Base-by-base conservation (phyloP, 2,113 vertebrate genomes). In the Dromaius novaehollandiae region DNA sequence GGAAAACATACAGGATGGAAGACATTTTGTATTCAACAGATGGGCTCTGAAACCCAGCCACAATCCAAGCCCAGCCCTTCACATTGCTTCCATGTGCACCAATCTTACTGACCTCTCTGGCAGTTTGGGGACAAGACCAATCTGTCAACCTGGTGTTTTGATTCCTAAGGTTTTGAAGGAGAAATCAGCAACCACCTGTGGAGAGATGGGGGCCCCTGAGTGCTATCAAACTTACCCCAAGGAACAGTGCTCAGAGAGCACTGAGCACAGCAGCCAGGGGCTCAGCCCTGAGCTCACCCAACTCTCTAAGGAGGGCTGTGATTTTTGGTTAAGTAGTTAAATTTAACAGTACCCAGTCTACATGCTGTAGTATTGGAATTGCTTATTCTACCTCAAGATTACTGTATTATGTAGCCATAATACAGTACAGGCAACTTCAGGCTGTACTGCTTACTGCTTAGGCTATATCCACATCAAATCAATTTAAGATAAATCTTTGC, bases 21-120 rank as follows among this genome's bases (percentile, higher is more conserved):
- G 80, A 64, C 53, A 80, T 77, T 92, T 82, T 92, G 63, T 86
- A 92, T 51, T 92, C 95, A 78, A 76, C 28, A 61, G 32, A 73
- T 89, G 38, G 38, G 38, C 38, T 77, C 71, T 85, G 25, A 69
- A 86, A 38, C 19, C 9, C n/a, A 2, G 4, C 50, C 70, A 63
- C 2, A 74, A 55, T 55, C 81, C 66, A 63, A 89, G 70, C 74
- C 74, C 77, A 92, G 77, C 34, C 44, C 32, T 94, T 60, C 4
- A 0, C 11, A 60, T 34, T 65, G 21, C 50, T 93, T 88, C 71
- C 78, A 83, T 48, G 30, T 63, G 83, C 74, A 53, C 51, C 86
- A 38, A 58, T 94, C 84, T 85, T 77, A 70, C n/a, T 90, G 77
- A 87, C 40, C 38, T 77, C 60, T 74, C 94, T 55, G 40, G 28